Base-by-base conservation (phyloP, 2,113 vertebrate genomes). In the Stictonetta naevosa region DNA sequence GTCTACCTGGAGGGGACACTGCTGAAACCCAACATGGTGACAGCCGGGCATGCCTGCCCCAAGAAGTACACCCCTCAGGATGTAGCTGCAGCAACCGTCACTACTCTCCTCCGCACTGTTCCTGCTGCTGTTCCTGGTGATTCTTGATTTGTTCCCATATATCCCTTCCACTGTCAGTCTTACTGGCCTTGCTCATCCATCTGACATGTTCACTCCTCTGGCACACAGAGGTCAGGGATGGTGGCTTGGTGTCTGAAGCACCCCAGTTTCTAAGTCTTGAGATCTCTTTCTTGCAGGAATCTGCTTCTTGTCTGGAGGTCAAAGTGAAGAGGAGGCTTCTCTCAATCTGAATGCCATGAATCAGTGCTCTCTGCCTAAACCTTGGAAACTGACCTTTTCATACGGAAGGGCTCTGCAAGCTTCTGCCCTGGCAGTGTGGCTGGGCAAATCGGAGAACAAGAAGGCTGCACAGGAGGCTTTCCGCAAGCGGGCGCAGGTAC, bases 1-100 rank as follows among this genome's bases (percentile, higher is more conserved):
- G 99, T 99, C 58, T 99, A 99, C 95, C 97, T 99, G 96, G 99
- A 99, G 90, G 99, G 99, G 31, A 99, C 99, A 13, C 95, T 99
- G 91, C 97, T 99, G 92, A 99, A 99, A 95, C 99, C 99, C 94
- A 99, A 99, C 96, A 99, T 99, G 99, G 99, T 99, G 92, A 99
- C 97, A 0, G 98, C 99, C 63, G 99, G 99, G 42, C 99, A 99
- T 53, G 97, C 99, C 95, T 99, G 99, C 95, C 46, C 98, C 38
- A 99, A 98, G 97, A 99, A 99, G 97, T 99, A 97, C 95, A 99
- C 98, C 89, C 98, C 99, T 78, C 98, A 99, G 95, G 98, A 99
- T 88, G 98, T 99, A 48, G 99, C 98, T 5, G 92, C 99, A 98
- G 99, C 99, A 58, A 99, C 99, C 1, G 98, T 99, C 72, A 99